These are phyloP conservation scores for Eristalis arbustorum DNA, from an alignment of 2,888 invertebrate genomes.

Conservation along the genomic window DNA sequence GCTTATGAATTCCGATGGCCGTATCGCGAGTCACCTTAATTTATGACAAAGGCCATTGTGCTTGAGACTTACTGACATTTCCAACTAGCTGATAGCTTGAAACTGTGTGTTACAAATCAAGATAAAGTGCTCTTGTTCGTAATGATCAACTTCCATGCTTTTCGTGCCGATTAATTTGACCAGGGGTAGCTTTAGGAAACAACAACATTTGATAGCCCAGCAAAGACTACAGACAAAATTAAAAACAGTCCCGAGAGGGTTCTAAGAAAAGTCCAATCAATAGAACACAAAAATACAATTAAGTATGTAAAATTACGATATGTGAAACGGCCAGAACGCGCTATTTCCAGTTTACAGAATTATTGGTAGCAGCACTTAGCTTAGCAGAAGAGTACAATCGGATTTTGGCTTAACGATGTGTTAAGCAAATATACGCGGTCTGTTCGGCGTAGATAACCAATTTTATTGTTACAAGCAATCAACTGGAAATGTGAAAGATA, in stretches of 20 bases:
- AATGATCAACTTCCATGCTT: too few relatives aligned
- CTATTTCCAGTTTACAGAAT: slow-evolving; percentile 8
- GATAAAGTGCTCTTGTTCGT: too few relatives aligned
- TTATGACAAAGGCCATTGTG: neutral
- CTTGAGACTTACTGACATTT: too few relatives aligned
- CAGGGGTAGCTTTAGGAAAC: too few relatives aligned
- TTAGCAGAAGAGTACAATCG: neutral
- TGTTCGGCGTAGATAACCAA: neutral
- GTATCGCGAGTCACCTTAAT: neutral
- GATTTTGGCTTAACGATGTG: slow-evolving; percentile 25
- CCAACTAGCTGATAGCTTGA: too few relatives aligned
- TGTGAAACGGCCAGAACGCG: neutral
- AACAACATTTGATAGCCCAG: too few relatives aligned
- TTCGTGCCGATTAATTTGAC: too few relatives aligned
- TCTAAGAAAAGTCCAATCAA: neutral
- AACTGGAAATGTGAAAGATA: slow-evolving; percentile 21
- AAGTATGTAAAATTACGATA: neutral
- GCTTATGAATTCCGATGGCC: neutral
- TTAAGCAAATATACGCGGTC: slow-evolving; percentile 5
- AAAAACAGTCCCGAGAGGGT: too few relatives aligned
- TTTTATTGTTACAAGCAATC: slow-evolving; percentile 16
- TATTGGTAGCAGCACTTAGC: slow-evolving; percentile 35
- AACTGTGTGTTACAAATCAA: too few relatives aligned
- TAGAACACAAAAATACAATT: neutral
- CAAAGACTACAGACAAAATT: too few relatives aligned